A percentile compares a stretch with the other conserved stretches of the same genome.
Evolutionary conservation across 2,888 invertebrate genomes (phyloP).

Genomic region (Conistra vaccinii): DNA sequence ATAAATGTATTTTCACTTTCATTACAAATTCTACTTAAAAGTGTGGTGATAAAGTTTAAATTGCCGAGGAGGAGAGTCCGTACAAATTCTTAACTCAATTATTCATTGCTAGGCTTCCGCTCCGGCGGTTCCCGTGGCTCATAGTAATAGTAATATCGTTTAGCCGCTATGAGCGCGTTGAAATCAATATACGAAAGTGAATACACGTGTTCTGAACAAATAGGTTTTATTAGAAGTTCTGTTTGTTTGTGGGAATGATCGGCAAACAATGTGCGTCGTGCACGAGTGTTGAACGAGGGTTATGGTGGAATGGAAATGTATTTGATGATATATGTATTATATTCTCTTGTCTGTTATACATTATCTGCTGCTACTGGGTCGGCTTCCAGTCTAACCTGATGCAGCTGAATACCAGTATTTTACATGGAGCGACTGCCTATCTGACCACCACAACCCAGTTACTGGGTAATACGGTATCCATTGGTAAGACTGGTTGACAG

Average conservation of each 20-base stretch:
- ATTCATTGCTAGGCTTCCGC: conserved; percentile 60
- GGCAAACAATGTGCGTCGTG: conserved; percentile 3
- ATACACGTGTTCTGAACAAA: conserved; percentile 41
- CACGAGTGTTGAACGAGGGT: not conserved
- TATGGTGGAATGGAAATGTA: conserved; percentile 8
- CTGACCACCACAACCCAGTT: too few species aligned
- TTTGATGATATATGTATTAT: too few species aligned
- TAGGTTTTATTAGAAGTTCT: conserved; percentile 25
- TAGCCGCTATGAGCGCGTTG: conserved; percentile 41
- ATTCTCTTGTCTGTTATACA: too few species aligned
- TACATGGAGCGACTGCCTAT: too few species aligned
- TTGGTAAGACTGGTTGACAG: too few species aligned
- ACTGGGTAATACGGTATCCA: too few species aligned
- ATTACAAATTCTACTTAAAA: conserved; percentile 28
- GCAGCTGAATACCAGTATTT: too few species aligned
- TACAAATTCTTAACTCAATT: conserved; percentile 62
- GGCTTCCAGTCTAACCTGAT: too few species aligned
- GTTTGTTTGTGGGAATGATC: conserved; percentile 28
- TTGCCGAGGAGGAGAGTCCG: not conserved
- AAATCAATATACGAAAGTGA: conserved; percentile 56
- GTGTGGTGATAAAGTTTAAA: conserved; percentile 26
- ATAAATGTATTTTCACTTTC: conserved; percentile 14
- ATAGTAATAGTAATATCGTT: conserved; percentile 36
- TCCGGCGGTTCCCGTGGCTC: conserved; percentile 37
- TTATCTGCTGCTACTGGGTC: too few species aligned